Percentiles rank a stretch among this genome's conserved stretches.
These are phyloP conservation scores for Tetramorium alpestre DNA, from an alignment of 1,140 invertebrate species.

Conservation along the genomic window DNA sequence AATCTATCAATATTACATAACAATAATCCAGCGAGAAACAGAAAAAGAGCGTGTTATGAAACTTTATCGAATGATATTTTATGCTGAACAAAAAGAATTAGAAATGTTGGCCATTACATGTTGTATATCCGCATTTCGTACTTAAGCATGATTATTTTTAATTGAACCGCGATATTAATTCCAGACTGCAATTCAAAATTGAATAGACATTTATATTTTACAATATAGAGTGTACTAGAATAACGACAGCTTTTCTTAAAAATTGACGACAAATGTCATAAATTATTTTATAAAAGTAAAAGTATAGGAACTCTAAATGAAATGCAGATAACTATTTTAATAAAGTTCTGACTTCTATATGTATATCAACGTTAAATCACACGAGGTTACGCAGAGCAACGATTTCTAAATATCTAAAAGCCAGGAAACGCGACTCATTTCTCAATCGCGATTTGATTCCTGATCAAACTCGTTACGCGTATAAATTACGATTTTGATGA, in stretches of 20 bases:
- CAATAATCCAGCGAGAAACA: conserved; percentile 12
- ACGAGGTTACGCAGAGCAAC: background rate
- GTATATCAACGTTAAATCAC: background rate
- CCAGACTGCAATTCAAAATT: background rate
- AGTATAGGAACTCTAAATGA: background rate
- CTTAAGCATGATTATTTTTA: background rate
- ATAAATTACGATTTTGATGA: conserved; percentile 59
- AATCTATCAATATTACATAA: conserved; percentile 19
- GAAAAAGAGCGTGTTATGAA: conserved; percentile 31
- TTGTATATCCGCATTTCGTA: conserved; percentile 1
- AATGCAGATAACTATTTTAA: background rate
- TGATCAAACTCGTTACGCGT: background rate
- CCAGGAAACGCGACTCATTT: background rate
- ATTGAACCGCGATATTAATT: conserved; percentile 16
- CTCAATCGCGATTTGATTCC: background rate
- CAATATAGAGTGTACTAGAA: conserved; percentile 15
- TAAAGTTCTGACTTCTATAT: background rate
- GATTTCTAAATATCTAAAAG: conserved; percentile 7
- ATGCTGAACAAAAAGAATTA: conserved; percentile 17
- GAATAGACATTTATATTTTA: background rate
- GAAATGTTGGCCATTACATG: conserved; percentile 12
- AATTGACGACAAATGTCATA: conserved; percentile 14
- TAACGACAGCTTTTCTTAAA: conserved; percentile 20
- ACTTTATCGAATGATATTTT: conserved; percentile 1
- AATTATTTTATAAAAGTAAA: no score